Base-by-base conservation (phyloP, 1,140 invertebrate genomes). In the Drosophila sproati region DNA sequence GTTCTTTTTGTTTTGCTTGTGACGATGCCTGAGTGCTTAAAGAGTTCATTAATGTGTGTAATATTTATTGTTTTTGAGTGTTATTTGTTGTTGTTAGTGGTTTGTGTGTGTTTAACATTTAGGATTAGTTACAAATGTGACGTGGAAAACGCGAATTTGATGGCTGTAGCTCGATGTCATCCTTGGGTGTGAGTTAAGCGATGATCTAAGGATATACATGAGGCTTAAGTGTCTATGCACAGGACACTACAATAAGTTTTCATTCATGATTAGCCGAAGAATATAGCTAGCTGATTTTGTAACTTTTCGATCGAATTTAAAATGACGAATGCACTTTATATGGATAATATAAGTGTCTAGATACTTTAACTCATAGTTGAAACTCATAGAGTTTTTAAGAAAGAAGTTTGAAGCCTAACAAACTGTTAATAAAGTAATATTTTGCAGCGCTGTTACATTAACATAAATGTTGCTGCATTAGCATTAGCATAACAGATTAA, bases 1-100 rank as follows among this genome's bases (percentile, higher is more conserved):
- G 72, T 62, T 48, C 47, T 54, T 73, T 70, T 74, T 4, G n/a
- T 20, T 56, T 10, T 37, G 34, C 32, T 7, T 51, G 34, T 20
- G 20, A 20, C 20, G 20, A 20, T 20, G 20, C 20, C 39, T 43
- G 3, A 4, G 39, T 47, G 31, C 20, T 20, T 20, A 32, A n/a
- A 5, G 10, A 4, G 37, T 34, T 10, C 56, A 67, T 63, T 3
- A 31, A 37, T 54, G 29, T 69, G 31, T 52, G 29, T 57, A 32
- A 4, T 47, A 35, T 54, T 4, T 54, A 54, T 45, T 45, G 31
- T 35, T 4, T 51, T 4, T 48, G n/a, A 34, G 45, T 5, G 32
- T 39, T 20, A 20, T 20, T 20, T 20, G 0, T 20, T 20, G 20
- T 7, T 32, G 61, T 52, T 37, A 31, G 29, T 43, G 35, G 32